These are phyloP conservation scores for Drosophila lacteicornis DNA, from an alignment of 1,140 invertebrate species.

Conservation along the genomic window DNA sequence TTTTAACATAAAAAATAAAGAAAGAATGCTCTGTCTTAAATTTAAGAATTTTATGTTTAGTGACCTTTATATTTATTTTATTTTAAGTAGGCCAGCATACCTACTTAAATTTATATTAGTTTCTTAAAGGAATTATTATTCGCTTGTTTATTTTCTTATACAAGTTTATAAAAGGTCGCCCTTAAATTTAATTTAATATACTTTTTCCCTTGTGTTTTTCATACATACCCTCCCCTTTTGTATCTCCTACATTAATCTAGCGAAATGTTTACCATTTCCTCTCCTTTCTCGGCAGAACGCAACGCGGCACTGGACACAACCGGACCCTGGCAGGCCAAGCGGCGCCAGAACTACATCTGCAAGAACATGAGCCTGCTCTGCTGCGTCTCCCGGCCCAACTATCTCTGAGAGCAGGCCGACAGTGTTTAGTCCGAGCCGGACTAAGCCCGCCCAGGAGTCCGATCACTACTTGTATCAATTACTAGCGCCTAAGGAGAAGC, in stretches of 20 bases:
- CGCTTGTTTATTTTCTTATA: too few relatives aligned
- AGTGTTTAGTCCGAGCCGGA: conserved; percentile 57
- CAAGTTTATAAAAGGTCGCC: too few relatives aligned
- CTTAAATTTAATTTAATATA: background rate
- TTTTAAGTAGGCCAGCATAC: too few relatives aligned
- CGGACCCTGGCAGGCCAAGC: conserved; percentile 87
- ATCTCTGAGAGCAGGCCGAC: conserved; percentile 86
- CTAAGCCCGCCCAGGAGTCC: conserved; percentile 4
- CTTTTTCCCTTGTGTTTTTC: background rate
- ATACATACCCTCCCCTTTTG: background rate
- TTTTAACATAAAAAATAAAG: background rate
- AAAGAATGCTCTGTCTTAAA: too few relatives aligned
- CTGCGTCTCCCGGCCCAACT: conserved; percentile 88
- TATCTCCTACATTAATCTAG: conserved; percentile 56
- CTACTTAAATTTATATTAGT: background rate
- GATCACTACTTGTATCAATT: conserved; percentile 76
- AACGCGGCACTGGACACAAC: conserved; percentile 86
- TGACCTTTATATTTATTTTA: too few relatives aligned
- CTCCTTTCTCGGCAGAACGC: conserved; percentile 84
- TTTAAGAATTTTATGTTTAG: too few relatives aligned
- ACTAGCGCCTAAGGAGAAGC: conserved; percentile 67
- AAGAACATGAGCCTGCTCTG: conserved; percentile 89
- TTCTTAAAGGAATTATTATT: background rate
- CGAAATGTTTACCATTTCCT: conserved; percentile 30
- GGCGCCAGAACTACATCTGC: conserved; percentile 87